Evolutionary conservation across 2,113 vertebrate genomes (phyloP), one percentile per base, ranked within the genome.

Genomic region (Vulpes vulpes): DNA sequence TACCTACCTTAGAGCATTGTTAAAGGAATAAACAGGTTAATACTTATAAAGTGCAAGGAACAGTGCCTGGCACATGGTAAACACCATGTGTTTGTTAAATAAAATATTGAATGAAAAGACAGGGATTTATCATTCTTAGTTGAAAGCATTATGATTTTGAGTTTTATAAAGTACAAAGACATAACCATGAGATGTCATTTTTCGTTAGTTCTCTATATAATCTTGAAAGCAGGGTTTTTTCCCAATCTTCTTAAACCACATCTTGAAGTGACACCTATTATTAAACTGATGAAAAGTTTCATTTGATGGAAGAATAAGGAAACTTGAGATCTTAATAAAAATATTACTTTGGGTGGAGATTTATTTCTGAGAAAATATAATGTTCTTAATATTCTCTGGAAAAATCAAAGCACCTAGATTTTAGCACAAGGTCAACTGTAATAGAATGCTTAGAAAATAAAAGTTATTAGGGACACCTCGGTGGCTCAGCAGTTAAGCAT

Each of bases 241-340:
- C 30, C 10, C 25, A 89, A 38, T 88, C 30, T 59, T 94, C 23
- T 86, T 69, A 80, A 20, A n/a, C 14, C 25, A 79, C 17, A 93
- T 93, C 71, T 69, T 60, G 57, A 97, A 90, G 80, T 91, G 65
- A 93, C 60, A 90, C 81, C 69, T 62, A 49, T 74, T 93, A 91
- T 90, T 90, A 93, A 93, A 96, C 79, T 94, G 74, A 90, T 90
- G 53, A 27, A 64, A 82, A 65, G 32, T 67, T 93, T 93, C 27
- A 73, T 79, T 59, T 76, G 38, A 82, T 83, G 15, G n/a, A 87
- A 32, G 38, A 91, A 95, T 25, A 67, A 22, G 82, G 67, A 90
- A 35, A 87, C 11, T 35, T 49, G 85, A 67, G 49, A 83, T 78
- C 88, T 96, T 92, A 95, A 95, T 95, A 81, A 67, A 95, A 76